Evolutionary conservation across 2,113 vertebrate species (phyloP), one percentile per base, ranked within the genome.

Genomic region (Laterallus jamaicensis): DNA sequence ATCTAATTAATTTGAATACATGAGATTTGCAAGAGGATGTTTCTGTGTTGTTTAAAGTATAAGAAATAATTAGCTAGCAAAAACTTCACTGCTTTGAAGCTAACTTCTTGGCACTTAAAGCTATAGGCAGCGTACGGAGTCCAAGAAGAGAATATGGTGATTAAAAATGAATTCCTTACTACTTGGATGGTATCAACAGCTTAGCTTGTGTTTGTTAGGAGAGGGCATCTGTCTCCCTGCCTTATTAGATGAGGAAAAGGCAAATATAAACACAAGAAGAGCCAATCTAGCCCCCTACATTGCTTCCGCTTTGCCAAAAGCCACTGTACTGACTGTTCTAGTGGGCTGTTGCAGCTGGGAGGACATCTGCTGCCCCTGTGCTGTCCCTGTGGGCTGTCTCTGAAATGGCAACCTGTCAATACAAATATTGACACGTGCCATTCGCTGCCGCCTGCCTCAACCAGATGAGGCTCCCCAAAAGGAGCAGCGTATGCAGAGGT

Each of bases 281-380:
- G 90, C 84, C 88, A 94, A 16, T 12, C 29, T 29, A 55, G 49
- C 70, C 76, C 86, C 73, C 52, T 55, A 0, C 29, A 6, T 42
- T 35, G 74, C 68, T 67, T 47, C 79, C 8, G 1, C 59, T 29
- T 71, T 87, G 96, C 94, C 94, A 96, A 81, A 50, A 90, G 84
- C 74, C 50, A 42, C 94, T 94, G 73, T 55, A 26, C 71, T 75
- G 82, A 4, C 77, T 76, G 85, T 35, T 84, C 26, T 2, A 58
- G 13, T 3, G 60, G 77, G 69, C 73, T 92, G 60, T 47, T 83
- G 83, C 94, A 96, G 92, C 95, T 96, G 96, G 3, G 74, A n/a
- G 2, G 50, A 16, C 96, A 93, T 90, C 96, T 97, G 97, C 77
- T 78, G 77, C 80, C 25, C 25, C 10, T 13, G 87, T 54, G 35